Base-by-base conservation (phyloP, 1,140 invertebrate species). In the Hylaeus anthracinus region DNA sequence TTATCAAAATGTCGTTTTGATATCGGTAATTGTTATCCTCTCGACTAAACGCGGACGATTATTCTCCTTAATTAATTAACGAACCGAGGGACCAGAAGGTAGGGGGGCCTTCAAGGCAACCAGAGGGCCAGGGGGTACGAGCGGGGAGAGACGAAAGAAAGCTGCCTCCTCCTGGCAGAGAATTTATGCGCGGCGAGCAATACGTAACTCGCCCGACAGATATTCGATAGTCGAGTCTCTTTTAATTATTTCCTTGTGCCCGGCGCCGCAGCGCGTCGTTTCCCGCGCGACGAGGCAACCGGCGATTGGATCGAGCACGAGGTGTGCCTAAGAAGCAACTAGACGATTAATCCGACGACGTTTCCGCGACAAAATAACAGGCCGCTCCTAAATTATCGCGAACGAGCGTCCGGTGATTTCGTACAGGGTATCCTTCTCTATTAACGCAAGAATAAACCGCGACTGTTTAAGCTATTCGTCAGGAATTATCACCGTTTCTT, bases 21-120 rank as follows among this genome's bases (percentile, higher is more conserved):
- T 69, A 56, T 58, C 69, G 74, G 48, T 86, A 85, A 79, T 82
- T 86, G 74, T 86, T 82, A 78, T 78, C 79, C 45, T n/a, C 14
- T 45, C 72, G 26, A 72, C 43, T 43, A 39, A 43, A n/a, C 55
- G 15, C 9, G 55, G 2, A 2, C 64, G 64, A 69, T 74, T 43
- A 67, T 75, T 75, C 56, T 55, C 56, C 64, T 80, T 75, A 75
- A 73, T 79, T 79, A 73, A 81, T 79, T 48, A 72, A 37, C 61
- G 9, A 26, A n/a, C 53, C 51, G 51, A 1, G 51, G 48, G n/a
- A 1, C 37, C 37, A n/a, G 45, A 10, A 5, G n/a, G n/a, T 2
- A 6, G 79, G 12, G 8, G n/a, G 14, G n/a, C 26, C 26, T 26
- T 26, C 0, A 26, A 26, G 26, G 26, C 26, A 26, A 26, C 26